phyloP scores from a whole-genome alignment of 2,888 invertebrate species.

The Polymixis lichenea region DNA sequence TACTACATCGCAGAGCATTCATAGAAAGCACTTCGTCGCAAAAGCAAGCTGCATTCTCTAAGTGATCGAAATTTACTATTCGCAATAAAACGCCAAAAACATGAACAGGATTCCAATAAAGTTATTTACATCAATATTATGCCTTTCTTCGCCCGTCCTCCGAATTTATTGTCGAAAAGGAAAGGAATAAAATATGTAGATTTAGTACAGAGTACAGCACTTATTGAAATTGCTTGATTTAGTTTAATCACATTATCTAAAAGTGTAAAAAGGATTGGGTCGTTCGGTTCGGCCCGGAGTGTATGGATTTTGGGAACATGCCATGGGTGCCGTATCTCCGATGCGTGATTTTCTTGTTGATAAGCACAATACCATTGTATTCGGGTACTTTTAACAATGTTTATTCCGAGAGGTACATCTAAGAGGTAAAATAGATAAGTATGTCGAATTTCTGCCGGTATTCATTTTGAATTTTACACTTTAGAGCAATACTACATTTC shows the following conservation, averaged over 20 bases:
- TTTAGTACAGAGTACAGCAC: constrained; percentile 80
- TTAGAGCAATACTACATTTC: background rate
- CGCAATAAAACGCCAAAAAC: constrained; percentile 51
- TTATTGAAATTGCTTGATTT: constrained; percentile 90
- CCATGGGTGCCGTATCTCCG: constrained; percentile 55
- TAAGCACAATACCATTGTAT: constrained; percentile 34
- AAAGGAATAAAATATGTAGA: constrained; percentile 86
- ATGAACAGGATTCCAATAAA: constrained; percentile 49
- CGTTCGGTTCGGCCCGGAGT: constrained; percentile 62
- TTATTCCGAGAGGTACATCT: background rate
- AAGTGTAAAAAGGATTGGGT: constrained; percentile 82
- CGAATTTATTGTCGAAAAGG: constrained; percentile 58
- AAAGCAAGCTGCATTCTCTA: constrained; percentile 44
- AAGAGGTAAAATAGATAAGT: background rate
- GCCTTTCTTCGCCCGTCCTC: constrained; percentile 42
- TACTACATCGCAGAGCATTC: constrained; percentile 6
- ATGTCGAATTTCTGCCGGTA: too few species aligned
- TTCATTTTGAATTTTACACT: background rate
- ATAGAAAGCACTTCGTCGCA: constrained; percentile 22
- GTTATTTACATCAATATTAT: constrained; percentile 57
- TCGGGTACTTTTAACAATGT: background rate
- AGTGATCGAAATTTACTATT: constrained; percentile 47
- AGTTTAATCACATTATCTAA: constrained; percentile 85
- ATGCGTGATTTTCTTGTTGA: constrained; percentile 44
- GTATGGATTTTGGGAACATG: constrained; percentile 70